Conservation (phyloP, 2,888 invertebrate species). For the Brachyptera putata region DNA sequence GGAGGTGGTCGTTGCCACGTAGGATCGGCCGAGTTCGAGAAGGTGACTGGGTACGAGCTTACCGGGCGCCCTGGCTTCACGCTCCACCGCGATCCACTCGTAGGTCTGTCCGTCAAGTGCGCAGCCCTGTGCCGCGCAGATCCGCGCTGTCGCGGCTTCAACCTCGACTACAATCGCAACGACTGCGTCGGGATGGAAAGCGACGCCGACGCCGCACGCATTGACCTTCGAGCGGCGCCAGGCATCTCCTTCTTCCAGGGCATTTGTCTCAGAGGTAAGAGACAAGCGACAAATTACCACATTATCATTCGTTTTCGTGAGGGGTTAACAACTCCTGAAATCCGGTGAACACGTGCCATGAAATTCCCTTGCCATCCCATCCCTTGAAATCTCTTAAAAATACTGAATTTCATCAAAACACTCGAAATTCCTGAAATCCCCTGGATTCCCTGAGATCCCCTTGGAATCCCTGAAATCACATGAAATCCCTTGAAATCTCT, state of each 20-base stretch:
- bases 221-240: conserved; percentile 40
- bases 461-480: too few relatives aligned
- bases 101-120: conserved; percentile 45
- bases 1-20: conserved; percentile 39
- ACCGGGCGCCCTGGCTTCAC: conserved; percentile 38
- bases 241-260: conserved; percentile 43
- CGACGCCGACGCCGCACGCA: conserved; percentile 39
- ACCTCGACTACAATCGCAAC: conserved; percentile 44
- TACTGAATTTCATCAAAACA: too few relatives aligned
- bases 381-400: too few relatives aligned
- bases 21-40: conserved; percentile 42
- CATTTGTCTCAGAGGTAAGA: conserved; percentile 41
- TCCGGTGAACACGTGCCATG: too few relatives aligned
- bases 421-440: too few relatives aligned
- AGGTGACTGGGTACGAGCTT: conserved; percentile 42
- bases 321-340: too few relatives aligned
- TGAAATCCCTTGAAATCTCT: too few relatives aligned
- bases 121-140: conserved; percentile 42
- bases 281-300: too few relatives aligned
- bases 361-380: too few relatives aligned
- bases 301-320: too few relatives aligned
- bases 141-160: conserved; percentile 44
- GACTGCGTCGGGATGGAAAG: conserved; percentile 42
- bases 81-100: conserved; percentile 39
- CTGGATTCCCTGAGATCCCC: too few relatives aligned